A percentile compares a stretch with the other conserved stretches of the same genome.
Evolutionary conservation across 2,113 vertebrate genomes (phyloP).

Genomic region (Atrichornis clamosus): DNA sequence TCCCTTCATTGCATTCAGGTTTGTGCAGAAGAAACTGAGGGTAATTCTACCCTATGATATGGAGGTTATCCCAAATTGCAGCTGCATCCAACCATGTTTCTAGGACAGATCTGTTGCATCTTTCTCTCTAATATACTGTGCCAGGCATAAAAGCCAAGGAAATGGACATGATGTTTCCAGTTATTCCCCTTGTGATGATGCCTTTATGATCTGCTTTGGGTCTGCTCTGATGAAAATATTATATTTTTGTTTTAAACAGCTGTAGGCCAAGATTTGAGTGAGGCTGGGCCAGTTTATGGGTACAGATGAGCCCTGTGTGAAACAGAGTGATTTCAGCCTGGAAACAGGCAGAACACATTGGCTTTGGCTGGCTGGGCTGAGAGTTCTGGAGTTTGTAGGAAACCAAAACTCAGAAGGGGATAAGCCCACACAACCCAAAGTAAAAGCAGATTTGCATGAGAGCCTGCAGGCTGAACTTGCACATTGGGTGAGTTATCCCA

Average conservation of each 20-base stretch:
- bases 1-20: neutral
- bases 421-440: neutral
- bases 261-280: neutral
- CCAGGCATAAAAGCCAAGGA: neutral
- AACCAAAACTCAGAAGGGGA: neutral
- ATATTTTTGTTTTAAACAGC: neutral
- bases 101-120: neutral
- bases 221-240: neutral
- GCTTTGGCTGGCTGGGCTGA: neutral
- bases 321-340: neutral
- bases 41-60: neutral
- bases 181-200: neutral
- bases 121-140: neutral
- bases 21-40: neutral
- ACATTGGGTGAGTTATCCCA: neutral
- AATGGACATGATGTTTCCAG: neutral
- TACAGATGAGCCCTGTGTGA: neutral
- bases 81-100: rapidly evolving
- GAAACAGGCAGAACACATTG: neutral
- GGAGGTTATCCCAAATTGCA: neutral
- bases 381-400: neutral
- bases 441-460: neutral
- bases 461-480: neutral
- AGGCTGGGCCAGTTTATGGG: neutral
- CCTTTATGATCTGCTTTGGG: neutral